Conservation (phyloP, 2,888 invertebrate species). For the Athalia rosae region DNA sequence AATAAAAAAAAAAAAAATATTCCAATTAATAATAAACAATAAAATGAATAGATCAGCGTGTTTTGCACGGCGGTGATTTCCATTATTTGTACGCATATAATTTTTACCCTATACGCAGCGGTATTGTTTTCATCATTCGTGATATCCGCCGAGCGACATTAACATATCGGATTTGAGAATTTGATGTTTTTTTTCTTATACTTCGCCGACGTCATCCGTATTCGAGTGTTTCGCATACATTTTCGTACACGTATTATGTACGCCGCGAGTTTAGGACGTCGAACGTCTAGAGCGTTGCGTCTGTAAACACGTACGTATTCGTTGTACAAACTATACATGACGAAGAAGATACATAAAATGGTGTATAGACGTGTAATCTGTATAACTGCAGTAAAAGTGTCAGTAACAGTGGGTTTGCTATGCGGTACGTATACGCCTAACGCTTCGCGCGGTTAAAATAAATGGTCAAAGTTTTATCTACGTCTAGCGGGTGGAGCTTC, state of each 20-base stretch:
- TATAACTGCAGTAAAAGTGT: not conserved
- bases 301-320: too few relatives aligned
- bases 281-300: too few relatives aligned
- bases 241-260: constrained; percentile 9
- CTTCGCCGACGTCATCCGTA: constrained; percentile 6
- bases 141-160: not conserved
- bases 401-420: constrained; percentile 14
- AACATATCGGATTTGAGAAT: constrained; percentile 12
- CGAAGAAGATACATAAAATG: not conserved
- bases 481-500: not conserved
- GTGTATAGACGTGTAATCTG: not conserved
- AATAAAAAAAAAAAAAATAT: too few relatives aligned
- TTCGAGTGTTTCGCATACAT: constrained; percentile 2
- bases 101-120: not conserved
- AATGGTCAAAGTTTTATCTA: constrained; percentile 32
- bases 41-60: too few relatives aligned
- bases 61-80: too few relatives aligned
- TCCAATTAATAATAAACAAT: too few relatives aligned
- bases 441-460: constrained; percentile 25
- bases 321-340: too few relatives aligned
- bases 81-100: not conserved
- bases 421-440: too few relatives aligned
- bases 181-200: not conserved
- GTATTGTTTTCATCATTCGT: not conserved
- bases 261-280: not conserved